Conservation (phyloP, 2,797 vertebrate genomes). For the Choloepus didactylus region DNA sequence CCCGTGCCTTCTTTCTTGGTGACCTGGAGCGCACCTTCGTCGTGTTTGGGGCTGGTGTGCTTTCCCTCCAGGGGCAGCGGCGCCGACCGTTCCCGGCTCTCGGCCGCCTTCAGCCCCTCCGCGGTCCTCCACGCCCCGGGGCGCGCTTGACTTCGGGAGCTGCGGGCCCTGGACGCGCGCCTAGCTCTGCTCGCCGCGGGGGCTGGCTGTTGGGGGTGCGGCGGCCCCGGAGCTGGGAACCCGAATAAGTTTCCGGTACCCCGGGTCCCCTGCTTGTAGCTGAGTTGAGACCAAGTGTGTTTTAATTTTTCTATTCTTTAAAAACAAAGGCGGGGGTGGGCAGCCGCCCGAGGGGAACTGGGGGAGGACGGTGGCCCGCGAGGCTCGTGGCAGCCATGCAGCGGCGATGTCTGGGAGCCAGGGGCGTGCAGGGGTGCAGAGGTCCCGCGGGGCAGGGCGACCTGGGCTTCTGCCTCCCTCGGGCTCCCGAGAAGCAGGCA, state of each 20-base stretch:
- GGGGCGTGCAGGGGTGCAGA: no score
- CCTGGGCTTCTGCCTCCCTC: no score
- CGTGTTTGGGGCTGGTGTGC: slow-evolving; percentile 94
- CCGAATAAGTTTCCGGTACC: not conserved
- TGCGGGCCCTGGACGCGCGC: not conserved
- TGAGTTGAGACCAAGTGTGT: not conserved
- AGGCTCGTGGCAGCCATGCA: no score
- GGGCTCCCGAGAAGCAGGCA: no score
- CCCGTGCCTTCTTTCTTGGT: slow-evolving; percentile 95
- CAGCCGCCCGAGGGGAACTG: slow-evolving; percentile 44
- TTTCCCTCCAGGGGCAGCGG: slow-evolving; percentile 91
- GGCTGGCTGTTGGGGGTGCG: not conserved
- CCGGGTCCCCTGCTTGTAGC: not conserved
- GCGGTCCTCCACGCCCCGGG: slow-evolving; percentile 91
- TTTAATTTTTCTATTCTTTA: no score
- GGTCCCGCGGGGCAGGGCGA: no score
- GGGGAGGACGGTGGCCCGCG: no score
- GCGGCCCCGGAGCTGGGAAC: slow-evolving; percentile 23
- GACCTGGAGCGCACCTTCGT: slow-evolving; percentile 96
- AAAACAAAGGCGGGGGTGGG: no score
- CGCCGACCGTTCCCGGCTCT: slow-evolving; percentile 85
- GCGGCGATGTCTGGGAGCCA: no score
- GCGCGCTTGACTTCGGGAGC: slow-evolving; percentile 32
- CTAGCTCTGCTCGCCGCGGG: not conserved
- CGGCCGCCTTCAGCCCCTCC: slow-evolving; percentile 92